Evolutionary conservation across 1,140 invertebrate species (phyloP).

Genomic region (Aporrectodea caliginosa): DNA sequence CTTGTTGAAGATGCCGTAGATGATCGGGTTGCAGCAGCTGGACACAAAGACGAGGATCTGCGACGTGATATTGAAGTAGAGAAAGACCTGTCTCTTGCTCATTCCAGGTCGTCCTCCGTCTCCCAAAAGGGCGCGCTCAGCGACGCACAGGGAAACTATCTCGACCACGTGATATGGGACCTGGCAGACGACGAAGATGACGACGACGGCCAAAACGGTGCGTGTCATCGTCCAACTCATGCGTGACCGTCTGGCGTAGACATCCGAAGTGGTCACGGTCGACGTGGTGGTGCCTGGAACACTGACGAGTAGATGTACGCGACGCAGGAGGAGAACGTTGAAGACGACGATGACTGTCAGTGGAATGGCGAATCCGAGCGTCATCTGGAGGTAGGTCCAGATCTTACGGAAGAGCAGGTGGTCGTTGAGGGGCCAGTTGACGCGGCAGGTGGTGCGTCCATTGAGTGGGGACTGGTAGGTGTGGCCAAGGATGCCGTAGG

Average conservation of each 20-base stretch:
- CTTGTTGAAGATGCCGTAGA: slow-evolving; percentile 16
- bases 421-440: neutral
- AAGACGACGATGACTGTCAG: slow-evolving; percentile 5
- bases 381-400: neutral
- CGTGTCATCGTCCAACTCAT: slow-evolving; percentile 1
- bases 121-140: neutral
- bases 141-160: neutral
- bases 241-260: neutral
- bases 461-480: neutral
- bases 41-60: slow-evolving; percentile 19
- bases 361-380: slow-evolving; percentile 3
- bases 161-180: slow-evolving; percentile 4
- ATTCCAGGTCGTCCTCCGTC: neutral
- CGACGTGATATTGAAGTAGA: neutral
- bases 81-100: neutral
- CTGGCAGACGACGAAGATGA: slow-evolving; percentile 5
- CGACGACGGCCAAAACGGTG: neutral
- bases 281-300: neutral
- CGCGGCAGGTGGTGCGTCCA: neutral
- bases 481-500: slow-evolving; percentile 1
- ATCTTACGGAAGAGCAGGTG: neutral
- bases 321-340: neutral
- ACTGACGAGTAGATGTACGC: neutral
- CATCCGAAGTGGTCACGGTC: neutral
- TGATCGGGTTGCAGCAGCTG: slow-evolving; percentile 5